Evolutionary conservation across 2,888 invertebrate species (phyloP), one percentile per base, ranked within the genome.

Genomic region (Ophion obscuratus): DNA sequence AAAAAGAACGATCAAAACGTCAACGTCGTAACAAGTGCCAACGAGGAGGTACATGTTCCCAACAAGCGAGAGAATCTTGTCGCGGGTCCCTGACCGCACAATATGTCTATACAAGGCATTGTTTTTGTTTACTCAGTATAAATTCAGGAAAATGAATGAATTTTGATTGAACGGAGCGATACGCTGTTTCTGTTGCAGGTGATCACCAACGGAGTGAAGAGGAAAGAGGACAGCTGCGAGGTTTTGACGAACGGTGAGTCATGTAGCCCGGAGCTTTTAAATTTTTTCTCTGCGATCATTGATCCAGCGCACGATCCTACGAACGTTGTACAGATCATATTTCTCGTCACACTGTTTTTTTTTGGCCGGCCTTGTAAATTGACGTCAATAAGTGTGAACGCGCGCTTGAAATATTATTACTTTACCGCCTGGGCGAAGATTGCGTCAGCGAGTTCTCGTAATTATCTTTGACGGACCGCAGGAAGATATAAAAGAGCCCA

Each of bases 201-300:
- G 91, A 92, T 92, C 86, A 88, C 88, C 79, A 93, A 93, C 93
- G 92, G 93, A 88, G 86, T 87, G 85, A 90, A 89, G 86, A 90
- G 83, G 89, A 89, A 91, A 83, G 87, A 88, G 87, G 91, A 91
- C 92, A 91, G 90, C 90, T 90, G 90, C 89, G 91, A 91, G 89
- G 89, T 87, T 88, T 89, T 91, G 89, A 91, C 88, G 89, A 92
- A 92, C 92, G 91, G 93, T 93, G 92, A 93, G 93, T 91, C 88
- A 91, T 81, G 66, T 36, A 14, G 66, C 40, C 40, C 81, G 76
- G 57, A 66, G 57, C 68, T 47, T 57, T 47, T 61, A 75, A 10
- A 66, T 57, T 7, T 24, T n/a, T 59, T 27, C n/a, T 64, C 47
- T 40, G 27, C 53, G 17, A 14, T 53, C 53, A 53, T 53, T 53